Base-by-base conservation (phyloP, 35 echinoderm and acorn worm genomes). In the Patiria miniata region DNA sequence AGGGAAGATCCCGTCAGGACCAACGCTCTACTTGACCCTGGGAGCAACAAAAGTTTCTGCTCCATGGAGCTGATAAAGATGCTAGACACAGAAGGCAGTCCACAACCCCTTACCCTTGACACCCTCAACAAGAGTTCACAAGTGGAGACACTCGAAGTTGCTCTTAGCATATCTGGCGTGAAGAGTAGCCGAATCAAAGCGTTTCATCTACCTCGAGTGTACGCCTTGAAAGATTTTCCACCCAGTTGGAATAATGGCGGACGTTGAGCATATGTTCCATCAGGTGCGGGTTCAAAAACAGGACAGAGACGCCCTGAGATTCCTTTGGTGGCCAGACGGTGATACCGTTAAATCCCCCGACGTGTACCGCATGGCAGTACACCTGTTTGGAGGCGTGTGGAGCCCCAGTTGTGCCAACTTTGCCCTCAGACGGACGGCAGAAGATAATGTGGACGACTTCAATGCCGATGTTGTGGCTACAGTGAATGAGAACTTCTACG, bases 201-300 rank as follows among this genome's bases (percentile, higher is more conserved):
- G n/a, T 68, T 68, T 68, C 60, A 32, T 32, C 60, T 68, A n/a
- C 60, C 1, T 1, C 21, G 30, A n/a, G 30, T 68, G 21, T 32
- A 68, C 30, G 60, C 1, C 7, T 4, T 68, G 30, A 6, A 32
- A 68, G 19, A 68, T 28, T 68, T 6, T 23, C n/a, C 60, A 85
- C 7, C 36, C 17, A 1, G 77, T 94, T 19, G 87, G 76, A 22
- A 22, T 90, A 5, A 86, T 90, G 68, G 88, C 87, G n/a, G n/a
- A n/a, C n/a, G n/a, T n/a, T n/a, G n/a, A n/a, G n/a, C n/a, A 56
- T 15, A 90, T 94, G 83, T 94, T 94, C 57, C 82, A 90, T 51
- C 55, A 90, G 51, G 92, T 94, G 7, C 81, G 36, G 9, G 88
- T 94, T 30, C 22, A 10, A 17, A 39, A 79, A 53, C 28, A 6